phyloP scores from a whole-genome alignment of 2,888 invertebrate species.

The Pandemis cinnamomeana region DNA sequence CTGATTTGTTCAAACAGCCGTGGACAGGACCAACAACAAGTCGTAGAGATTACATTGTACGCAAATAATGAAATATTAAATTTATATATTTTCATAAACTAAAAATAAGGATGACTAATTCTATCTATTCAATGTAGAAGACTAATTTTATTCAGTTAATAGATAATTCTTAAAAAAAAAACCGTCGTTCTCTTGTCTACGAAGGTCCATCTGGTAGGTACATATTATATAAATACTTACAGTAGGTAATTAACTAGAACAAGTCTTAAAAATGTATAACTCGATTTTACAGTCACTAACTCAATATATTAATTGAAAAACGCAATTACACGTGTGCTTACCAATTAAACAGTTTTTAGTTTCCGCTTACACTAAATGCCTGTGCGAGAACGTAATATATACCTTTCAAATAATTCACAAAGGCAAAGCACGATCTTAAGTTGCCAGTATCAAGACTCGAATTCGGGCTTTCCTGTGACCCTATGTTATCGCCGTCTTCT shows the following conservation, averaged over 20 bases:
- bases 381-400: slow-evolving; percentile 71
- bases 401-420: slow-evolving; percentile 81
- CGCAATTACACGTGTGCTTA: slow-evolving; percentile 50
- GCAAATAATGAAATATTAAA: background rate
- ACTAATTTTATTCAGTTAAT: background rate
- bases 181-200: background rate
- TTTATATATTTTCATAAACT: too few relatives aligned
- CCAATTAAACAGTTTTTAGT: slow-evolving; percentile 63
- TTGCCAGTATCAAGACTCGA: slow-evolving; percentile 81
- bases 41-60: background rate
- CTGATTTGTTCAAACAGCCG: background rate
- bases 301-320: background rate
- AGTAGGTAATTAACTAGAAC: background rate
- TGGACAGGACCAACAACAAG: background rate
- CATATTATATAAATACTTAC: background rate
- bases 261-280: background rate
- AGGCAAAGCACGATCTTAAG: slow-evolving; percentile 78
- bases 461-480: slow-evolving; percentile 81
- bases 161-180: too few relatives aligned
- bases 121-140: too few relatives aligned
- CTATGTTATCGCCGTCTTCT: slow-evolving; percentile 65
- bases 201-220: background rate
- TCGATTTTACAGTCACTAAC: background rate
- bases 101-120: too few relatives aligned
- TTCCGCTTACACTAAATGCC: slow-evolving; percentile 58